Base-by-base conservation (phyloP, 2,113 vertebrate genomes). In the Heterotilapia buettikoferi region DNA sequence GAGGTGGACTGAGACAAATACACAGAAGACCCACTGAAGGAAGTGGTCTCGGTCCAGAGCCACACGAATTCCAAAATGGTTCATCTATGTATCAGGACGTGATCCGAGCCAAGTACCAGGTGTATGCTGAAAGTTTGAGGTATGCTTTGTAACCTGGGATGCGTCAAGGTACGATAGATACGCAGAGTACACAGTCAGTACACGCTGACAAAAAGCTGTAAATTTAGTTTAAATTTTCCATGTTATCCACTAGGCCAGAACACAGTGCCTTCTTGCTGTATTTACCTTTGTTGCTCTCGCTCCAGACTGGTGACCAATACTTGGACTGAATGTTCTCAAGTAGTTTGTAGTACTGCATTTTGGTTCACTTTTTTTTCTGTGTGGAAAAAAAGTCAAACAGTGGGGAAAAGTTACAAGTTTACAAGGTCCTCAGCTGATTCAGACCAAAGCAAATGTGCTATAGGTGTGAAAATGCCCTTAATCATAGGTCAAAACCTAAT, bases 281-380 rank as follows among this genome's bases (percentile, higher is more conserved):
- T 31, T 61, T 61, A 61, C 57, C 29, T 61, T 31, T 2, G 29
- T 38, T 38, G 2, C 10, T n/a, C 6, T 66, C 0, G 4, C 61
- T 66, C 18, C 61, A 66, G 33, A 66, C 33, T 2, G 10, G 10
- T 5, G 31, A 7, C 61, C 61, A 66, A 38, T 66, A 38, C 19
- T 12, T 38, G 10, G 19, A 66, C 6, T 38, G 61, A 66, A 66
- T 66, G 33, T 38, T 66, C 61, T 38, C 61, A 38, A 66, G 33
- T 13, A 66, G 10, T 21, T 21, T 66, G 33, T 13, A 21, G 61
- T 66, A 38, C 31, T 36, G 18, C 18, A 38, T 38, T 7, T 66
- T n/a, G 9, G 61, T 66, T n/a, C 9, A n/a, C 61, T 36, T n/a
- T 21, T 4, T 6, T 61, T 21, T 38, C 61, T 38, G 33, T 66